A percentile compares a stretch with the other conserved stretches of the same genome.
These are phyloP conservation scores for Chlamydotis undulata DNA, from an alignment of 2,113 vertebrate species.

Conservation along the genomic window DNA sequence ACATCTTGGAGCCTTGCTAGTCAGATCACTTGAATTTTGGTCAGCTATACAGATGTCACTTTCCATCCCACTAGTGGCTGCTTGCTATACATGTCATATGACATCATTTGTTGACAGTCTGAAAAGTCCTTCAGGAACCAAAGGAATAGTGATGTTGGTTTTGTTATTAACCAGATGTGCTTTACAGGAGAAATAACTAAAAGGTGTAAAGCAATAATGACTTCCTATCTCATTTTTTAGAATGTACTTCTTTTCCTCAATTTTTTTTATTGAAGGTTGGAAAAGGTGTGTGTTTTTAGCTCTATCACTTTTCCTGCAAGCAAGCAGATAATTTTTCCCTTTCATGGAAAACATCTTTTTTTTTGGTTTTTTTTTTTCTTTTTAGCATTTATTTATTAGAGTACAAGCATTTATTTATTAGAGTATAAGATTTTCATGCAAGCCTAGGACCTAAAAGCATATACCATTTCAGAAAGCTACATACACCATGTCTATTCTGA, in stretches of 20 bases:
- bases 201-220: fast-evolving
- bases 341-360: background rate
- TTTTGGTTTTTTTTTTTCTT: background rate
- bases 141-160: background rate
- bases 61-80: background rate
- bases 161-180: background rate
- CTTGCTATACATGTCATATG: fast-evolving
- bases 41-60: background rate
- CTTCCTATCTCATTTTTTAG: background rate
- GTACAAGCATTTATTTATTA: background rate
- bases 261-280: background rate
- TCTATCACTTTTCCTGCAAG: background rate
- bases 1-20: background rate
- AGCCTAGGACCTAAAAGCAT: background rate
- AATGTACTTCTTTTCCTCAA: background rate
- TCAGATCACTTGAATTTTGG: background rate
- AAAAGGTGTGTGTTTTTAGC: background rate
- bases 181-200: background rate
- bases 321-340: background rate
- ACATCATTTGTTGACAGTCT: background rate
- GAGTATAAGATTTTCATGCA: background rate
- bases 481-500: background rate
- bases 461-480: background rate
- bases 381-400: background rate
- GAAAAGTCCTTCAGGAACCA: background rate